A percentile compares a stretch with the other conserved stretches of the same genome.
phyloP scores from a whole-genome alignment of 1,140 invertebrate species.

The Mya arenaria region DNA sequence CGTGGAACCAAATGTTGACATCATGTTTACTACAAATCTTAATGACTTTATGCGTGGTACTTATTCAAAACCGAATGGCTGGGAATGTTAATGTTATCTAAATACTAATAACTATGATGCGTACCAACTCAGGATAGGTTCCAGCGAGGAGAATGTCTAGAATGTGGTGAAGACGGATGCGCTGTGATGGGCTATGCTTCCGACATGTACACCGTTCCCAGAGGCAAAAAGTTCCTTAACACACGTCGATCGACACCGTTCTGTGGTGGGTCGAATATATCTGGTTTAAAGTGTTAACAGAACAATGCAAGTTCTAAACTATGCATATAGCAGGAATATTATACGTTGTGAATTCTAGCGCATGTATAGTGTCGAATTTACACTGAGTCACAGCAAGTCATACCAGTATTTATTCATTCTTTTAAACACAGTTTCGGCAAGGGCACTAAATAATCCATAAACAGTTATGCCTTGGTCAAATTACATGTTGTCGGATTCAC shows the following conservation, averaged over 20 bases:
- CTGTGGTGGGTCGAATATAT: slow-evolving; percentile 53
- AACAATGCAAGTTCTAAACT: background rate
- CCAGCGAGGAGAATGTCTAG: slow-evolving; percentile 88
- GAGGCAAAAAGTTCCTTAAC: slow-evolving; percentile 60
- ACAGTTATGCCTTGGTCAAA: too few species aligned
- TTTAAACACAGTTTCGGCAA: too few species aligned
- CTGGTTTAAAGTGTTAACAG: background rate
- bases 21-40: background rate
- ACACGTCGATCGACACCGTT: slow-evolving; percentile 50
- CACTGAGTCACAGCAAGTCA: background rate
- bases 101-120: too few species aligned
- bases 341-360: background rate
- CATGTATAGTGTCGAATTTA: background rate
- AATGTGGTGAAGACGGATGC: slow-evolving; percentile 89
- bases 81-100: too few species aligned
- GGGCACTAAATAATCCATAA: background rate
- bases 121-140: slow-evolving; percentile 71
- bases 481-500: too few species aligned
- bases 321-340: background rate
- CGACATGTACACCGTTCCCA: slow-evolving; percentile 83
- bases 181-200: slow-evolving; percentile 94
- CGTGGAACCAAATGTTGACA: background rate
- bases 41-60: background rate
- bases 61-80: background rate
- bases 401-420: too few species aligned